A percentile compares a stretch with the other conserved stretches of the same genome.
Evolutionary conservation across 2,113 vertebrate genomes (phyloP).

Genomic region (Herpetotheres cachinnans): DNA sequence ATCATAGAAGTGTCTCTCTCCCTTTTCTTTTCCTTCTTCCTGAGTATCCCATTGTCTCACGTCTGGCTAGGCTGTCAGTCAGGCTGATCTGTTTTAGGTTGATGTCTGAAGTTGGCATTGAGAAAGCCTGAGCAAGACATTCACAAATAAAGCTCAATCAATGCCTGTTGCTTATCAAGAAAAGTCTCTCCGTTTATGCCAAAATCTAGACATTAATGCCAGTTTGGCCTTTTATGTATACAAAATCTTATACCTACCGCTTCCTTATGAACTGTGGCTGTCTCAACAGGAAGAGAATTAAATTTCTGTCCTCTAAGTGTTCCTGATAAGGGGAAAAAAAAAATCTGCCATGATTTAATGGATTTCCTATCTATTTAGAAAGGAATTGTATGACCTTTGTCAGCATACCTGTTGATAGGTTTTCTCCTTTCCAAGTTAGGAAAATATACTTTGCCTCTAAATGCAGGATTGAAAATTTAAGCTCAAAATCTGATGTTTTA

Average conservation of each 20-base stretch:
- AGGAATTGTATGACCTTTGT: neutral
- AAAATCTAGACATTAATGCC: neutral
- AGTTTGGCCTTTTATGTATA: neutral
- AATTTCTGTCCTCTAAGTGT: neutral
- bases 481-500: neutral
- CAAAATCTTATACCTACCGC: neutral
- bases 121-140: neutral
- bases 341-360: neutral
- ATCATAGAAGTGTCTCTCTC: neutral
- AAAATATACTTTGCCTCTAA: neutral
- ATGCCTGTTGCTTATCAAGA: neutral
- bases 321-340: neutral
- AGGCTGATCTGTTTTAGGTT: neutral
- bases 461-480: neutral
- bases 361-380: neutral
- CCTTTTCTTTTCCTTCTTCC: neutral
- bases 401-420: neutral
- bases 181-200: neutral
- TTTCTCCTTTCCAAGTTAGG: neutral
- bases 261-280: neutral
- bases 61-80: neutral
- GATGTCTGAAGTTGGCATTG: neutral
- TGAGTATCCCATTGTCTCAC: accelerated
- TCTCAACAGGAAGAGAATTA: neutral
- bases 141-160: neutral